phyloP scores from a whole-genome alignment of 2,888 invertebrate species.

The Phoronis australis region DNA sequence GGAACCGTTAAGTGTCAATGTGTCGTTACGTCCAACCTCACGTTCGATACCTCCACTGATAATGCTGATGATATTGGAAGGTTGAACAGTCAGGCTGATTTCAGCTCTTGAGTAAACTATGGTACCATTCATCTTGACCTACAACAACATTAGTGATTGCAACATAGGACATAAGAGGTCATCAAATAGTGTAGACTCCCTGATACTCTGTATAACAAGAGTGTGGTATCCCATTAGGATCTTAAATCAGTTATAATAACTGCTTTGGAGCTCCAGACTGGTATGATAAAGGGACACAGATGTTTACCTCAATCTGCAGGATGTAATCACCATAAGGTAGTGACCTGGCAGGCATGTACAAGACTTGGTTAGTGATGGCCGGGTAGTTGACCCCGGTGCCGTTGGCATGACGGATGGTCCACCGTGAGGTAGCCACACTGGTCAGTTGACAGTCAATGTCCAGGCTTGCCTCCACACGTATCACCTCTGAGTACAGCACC shows the following conservation, averaged over 20 bases:
- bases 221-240: too few relatives aligned
- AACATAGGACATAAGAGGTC: background rate
- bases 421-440: slow-evolving; percentile 22
- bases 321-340: slow-evolving; percentile 33
- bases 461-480: slow-evolving; percentile 33
- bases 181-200: too few relatives aligned
- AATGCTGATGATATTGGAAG: slow-evolving; percentile 21
- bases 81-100: slow-evolving; percentile 21
- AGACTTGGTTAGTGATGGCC: slow-evolving; percentile 5
- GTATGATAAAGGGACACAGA: too few relatives aligned
- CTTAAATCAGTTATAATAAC: too few relatives aligned
- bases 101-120: slow-evolving; percentile 27
- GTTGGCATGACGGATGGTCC: slow-evolving; percentile 20
- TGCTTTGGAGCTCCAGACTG: too few relatives aligned
- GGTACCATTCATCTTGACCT: slow-evolving; percentile 34
- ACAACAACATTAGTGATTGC: slow-evolving; percentile 3
- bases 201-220: too few relatives aligned
- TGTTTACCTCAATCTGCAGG: slow-evolving; percentile 33
- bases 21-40: slow-evolving; percentile 15
- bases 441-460: slow-evolving; percentile 31
- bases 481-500: slow-evolving; percentile 16
- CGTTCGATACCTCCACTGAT: slow-evolving; percentile 36
- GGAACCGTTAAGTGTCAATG: slow-evolving; percentile 28
- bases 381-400: slow-evolving; percentile 1
- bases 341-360: slow-evolving; percentile 28